Base-by-base conservation (phyloP, 2,113 vertebrate species). In the Sebastes fasciatus region DNA sequence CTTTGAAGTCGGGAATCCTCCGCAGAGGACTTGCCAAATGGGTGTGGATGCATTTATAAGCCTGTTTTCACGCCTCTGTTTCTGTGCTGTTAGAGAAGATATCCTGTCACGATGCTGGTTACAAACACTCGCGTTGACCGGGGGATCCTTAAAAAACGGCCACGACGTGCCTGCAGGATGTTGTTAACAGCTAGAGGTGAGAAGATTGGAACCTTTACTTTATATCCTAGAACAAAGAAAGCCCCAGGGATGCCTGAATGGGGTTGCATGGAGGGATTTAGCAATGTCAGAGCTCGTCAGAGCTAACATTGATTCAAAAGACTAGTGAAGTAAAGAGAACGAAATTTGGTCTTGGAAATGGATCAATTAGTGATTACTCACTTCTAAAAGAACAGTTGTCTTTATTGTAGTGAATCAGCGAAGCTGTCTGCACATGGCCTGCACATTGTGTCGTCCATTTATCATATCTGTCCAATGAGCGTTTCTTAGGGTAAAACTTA, bases 151-250 rank as follows among this genome's bases (percentile, higher is more conserved):
- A 46, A 80, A 34, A 88, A 87, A 65, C 67, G 68, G 86, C 75
- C 61, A 64, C 80, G 60, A 45, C 82, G 71, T 72, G 80, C 86
- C 86, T 84, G 63, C 78, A 90, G 89, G 81, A 88, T 83, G 82
- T 76, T 84, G 86, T 91, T 90, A 94, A 73, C 85, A 86, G 79
- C 13, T 54, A 87, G 81, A 87, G 92, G 89, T 91, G 90, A 82
- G 84, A 84, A 82, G 82, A 89, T 74, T 81, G 82, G 78, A 91
- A 91, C 71, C 84, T 86, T 87, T 86, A 69, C 76, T 85, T 93
- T 89, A 87, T 61, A 92, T 92, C 89, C 79, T 62, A 82, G 89
- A 94, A 94, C 88, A 95, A 94, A 94, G 93, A 87, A 61, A 79
- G 51, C 91, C 86, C 91, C 79, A 55, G 91, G 91, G 93, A 87